Conservation (phyloP, 2,113 vertebrate genomes). For the Myodes glareolus region DNA sequence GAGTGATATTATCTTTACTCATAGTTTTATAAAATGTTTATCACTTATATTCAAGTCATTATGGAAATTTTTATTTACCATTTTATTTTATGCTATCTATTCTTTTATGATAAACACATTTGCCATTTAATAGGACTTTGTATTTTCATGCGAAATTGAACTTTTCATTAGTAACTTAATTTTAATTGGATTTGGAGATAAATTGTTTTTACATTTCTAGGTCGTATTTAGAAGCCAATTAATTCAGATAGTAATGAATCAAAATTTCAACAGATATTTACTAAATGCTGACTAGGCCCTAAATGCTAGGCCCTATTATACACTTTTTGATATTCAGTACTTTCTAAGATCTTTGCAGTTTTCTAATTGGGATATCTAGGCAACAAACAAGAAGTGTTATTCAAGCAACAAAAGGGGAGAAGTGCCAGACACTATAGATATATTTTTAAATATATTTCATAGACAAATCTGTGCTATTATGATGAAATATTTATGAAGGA, state of each 20-base stretch:
- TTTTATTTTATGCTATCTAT: background rate
- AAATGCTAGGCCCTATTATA: background rate
- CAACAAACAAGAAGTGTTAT: background rate
- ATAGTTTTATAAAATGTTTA: background rate
- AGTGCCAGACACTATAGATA: background rate
- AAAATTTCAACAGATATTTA: constrained; percentile 14
- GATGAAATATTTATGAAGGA: background rate
- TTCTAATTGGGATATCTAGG: background rate
- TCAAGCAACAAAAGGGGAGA: background rate
- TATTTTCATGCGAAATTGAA: background rate
- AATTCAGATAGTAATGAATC: background rate
- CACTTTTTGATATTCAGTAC: background rate
- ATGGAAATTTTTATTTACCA: background rate
- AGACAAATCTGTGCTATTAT: background rate
- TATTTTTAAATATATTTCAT: background rate
- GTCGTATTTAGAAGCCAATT: constrained; percentile 2
- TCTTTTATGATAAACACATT: background rate
- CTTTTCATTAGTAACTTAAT: constrained; percentile 25
- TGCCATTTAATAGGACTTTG: background rate
- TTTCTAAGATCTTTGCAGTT: background rate
- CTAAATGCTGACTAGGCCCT: background rate
- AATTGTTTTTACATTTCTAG: background rate
- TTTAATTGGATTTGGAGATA: constrained; percentile 31
- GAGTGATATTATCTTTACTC: constrained; percentile 13
- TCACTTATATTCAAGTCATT: background rate